phyloP scores from a whole-genome alignment of 2,113 vertebrate genomes.

The Monarcha castaneiventris region DNA sequence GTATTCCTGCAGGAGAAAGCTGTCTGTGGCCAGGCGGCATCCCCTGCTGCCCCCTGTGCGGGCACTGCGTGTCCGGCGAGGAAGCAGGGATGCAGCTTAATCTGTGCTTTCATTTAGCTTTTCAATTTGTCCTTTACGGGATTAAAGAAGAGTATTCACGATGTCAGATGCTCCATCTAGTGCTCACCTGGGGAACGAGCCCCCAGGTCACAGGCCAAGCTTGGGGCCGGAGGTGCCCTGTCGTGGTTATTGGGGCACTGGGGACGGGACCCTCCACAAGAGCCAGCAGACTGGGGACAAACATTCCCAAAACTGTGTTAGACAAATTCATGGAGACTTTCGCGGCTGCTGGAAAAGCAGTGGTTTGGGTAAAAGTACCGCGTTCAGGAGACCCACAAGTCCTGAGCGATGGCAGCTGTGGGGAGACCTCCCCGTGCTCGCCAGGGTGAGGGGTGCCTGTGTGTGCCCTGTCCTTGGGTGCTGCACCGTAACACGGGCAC shows the following conservation, averaged over 20 bases:
- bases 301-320: not conserved
- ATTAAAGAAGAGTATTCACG: not conserved
- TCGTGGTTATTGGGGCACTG: fast-evolving
- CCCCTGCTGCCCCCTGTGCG: not conserved
- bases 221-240: not conserved
- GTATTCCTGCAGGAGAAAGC: not conserved
- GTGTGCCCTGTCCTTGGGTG: not conserved
- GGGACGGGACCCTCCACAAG: fast-evolving
- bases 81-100: not conserved
- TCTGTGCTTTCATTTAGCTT: not conserved
- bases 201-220: not conserved
- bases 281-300: not conserved
- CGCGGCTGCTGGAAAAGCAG: not conserved
- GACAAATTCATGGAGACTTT: not conserved
- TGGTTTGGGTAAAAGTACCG: fast-evolving
- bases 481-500: not conserved
- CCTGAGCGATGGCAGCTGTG: not conserved
- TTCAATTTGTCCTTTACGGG: not conserved
- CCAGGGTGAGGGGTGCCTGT: not conserved
- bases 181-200: slow-evolving; percentile 28
- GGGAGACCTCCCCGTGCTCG: fast-evolving
- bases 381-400: not conserved
- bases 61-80: fast-evolving
- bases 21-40: not conserved
- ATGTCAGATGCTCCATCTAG: slow-evolving; percentile 59